Base-by-base conservation (phyloP, 2,797 vertebrate species). In the Oreochromis mossambicus region DNA sequence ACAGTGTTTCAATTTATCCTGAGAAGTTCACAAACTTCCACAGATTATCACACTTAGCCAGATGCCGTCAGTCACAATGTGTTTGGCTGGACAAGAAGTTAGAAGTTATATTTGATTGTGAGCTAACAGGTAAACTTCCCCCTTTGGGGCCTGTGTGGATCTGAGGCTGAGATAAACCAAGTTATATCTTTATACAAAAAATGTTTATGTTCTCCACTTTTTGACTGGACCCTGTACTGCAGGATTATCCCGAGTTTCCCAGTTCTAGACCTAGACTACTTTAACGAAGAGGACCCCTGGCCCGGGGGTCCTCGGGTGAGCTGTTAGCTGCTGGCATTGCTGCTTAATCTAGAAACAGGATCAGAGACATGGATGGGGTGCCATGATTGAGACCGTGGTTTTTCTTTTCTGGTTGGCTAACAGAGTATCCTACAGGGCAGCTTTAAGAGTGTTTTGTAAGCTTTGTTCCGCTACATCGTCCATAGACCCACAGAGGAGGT, bases 261-360 rank as follows among this genome's bases (percentile, higher is more conserved):
- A n/a, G 32, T 36, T 32, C 17, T 12, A 0, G 56, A 61, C 1
- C 56, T 1, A 6, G 29, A 17, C 58, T 61, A n/a, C 8, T 36
- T 36, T 8, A 36, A 36, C 17, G 17, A 36, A 61, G 17, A 61
- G 58, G 17, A 3, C 17, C 1, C 58, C 32, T n/a, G 32, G 4
- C 32, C 26, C 0, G 0, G 56, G 9, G 17, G 17, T 61, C 6
- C 29, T 61, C 9, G 2, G 56, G 56, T 61, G 56, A 34, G 29
- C 10, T 34, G 29, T 61, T 34, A 34, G 56, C 29, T 1, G 5
- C 5, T 3, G 56, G 1, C 17, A 19, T 61, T 19, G 29, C 9
- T 7, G 9, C 32, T 61, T 32, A 61, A 7, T 32, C 56, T 61
- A 61, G 32, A 61, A 61, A 17, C 32, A 36, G 58, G 58, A 61